Percentiles rank a stretch among this genome's conserved stretches.
phyloP scores from a whole-genome alignment of 1,140 invertebrate species.

The Bombus balteatus region DNA sequence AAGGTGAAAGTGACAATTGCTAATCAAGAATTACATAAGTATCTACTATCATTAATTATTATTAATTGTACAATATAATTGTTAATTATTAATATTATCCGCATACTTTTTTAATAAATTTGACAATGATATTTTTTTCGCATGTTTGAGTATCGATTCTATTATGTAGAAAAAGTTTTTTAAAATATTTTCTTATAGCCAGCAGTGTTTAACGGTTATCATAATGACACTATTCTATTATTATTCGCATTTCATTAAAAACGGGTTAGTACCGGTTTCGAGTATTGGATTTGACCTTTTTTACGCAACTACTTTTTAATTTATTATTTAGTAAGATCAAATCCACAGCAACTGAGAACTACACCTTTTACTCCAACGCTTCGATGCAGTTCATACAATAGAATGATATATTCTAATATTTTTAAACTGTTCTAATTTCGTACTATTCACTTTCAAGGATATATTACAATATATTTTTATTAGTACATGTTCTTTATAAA shows the following conservation, averaged over 20 bases:
- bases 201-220: neutral
- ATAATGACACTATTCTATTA: too few species aligned
- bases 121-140: neutral
- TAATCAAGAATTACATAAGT: conserved; percentile 13
- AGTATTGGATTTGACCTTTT: neutral
- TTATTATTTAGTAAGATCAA: neutral
- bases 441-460: neutral
- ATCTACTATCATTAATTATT: neutral
- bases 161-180: neutral
- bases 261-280: neutral
- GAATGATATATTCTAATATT: too few species aligned
- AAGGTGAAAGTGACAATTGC: neutral
- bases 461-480: neutral
- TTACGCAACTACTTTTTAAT: neutral
- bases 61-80: neutral
- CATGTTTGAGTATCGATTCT: neutral
- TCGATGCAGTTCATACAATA: neutral
- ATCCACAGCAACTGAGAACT: neutral
- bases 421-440: neutral
- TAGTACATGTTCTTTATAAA: too few species aligned
- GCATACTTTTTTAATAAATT: neutral
- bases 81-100: neutral
- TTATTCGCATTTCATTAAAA: conserved; percentile 5
- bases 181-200: neutral
- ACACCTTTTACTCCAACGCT: neutral